phyloP scores from a whole-genome alignment of 2,888 invertebrate genomes.

The Bellardia pandia region DNA sequence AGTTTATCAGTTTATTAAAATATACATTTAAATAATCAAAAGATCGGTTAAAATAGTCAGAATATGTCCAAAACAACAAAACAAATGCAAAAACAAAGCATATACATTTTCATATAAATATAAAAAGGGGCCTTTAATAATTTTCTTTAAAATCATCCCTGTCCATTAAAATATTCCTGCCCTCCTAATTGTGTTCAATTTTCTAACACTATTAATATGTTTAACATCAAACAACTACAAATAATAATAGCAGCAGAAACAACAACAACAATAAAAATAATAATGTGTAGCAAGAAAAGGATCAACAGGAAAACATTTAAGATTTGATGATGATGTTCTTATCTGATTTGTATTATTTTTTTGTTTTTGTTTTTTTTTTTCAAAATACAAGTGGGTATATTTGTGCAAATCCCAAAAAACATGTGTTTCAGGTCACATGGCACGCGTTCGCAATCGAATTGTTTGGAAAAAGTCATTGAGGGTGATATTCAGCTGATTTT shows the following conservation, averaged over 20 bases:
- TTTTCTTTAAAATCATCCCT: constrained; percentile 30
- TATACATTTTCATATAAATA: too few species aligned
- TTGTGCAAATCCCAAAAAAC: constrained; percentile 79
- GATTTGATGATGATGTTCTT: constrained; percentile 72
- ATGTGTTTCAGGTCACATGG: constrained; percentile 84
- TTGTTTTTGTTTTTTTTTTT: constrained; percentile 28
- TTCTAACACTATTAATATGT: constrained; percentile 77
- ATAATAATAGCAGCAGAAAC: constrained; percentile 54
- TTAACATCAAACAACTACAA: constrained; percentile 69
- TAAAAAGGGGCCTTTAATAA: background rate
- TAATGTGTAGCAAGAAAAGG: constrained; percentile 66
- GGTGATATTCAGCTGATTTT: constrained; percentile 55
- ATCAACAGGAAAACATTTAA: constrained; percentile 81
- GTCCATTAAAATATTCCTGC: constrained; percentile 25
- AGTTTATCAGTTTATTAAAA: too few species aligned
- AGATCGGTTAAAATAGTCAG: too few species aligned
- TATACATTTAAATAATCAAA: too few species aligned
- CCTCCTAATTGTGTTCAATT: constrained; percentile 64
- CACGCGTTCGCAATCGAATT: constrained; percentile 75
- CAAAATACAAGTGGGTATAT: constrained; percentile 53
- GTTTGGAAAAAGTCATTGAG: constrained; percentile 65
- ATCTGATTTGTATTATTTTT: constrained; percentile 61
- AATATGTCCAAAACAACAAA: too few species aligned
- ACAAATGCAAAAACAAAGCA: too few species aligned
- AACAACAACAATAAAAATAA: constrained; percentile 29